These are phyloP conservation scores for Colossoma macropomum DNA, from an alignment of 2,113 vertebrate species.

Conservation along the genomic window DNA sequence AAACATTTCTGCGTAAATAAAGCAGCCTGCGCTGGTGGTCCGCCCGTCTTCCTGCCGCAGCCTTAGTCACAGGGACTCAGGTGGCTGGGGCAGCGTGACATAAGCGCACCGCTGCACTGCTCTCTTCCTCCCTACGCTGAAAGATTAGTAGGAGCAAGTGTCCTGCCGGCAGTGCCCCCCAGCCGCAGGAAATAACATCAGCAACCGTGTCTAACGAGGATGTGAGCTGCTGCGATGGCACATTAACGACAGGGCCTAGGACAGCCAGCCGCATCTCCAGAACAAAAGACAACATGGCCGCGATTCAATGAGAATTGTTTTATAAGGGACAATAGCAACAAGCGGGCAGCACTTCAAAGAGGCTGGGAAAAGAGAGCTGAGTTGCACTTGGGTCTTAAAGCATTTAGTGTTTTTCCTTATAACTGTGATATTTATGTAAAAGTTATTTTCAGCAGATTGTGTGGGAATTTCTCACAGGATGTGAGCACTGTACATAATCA, in stretches of 20 bases:
- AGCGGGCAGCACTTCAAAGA: constrained; percentile 64
- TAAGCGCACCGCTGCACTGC: constrained; percentile 36
- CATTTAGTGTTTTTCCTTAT: constrained; percentile 62
- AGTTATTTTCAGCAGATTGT: constrained; percentile 3
- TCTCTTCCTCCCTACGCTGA: constrained; percentile 61
- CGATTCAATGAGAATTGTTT: constrained; percentile 80
- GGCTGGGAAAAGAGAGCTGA: constrained; percentile 74
- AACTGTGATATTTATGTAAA: neutral
- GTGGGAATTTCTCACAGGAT: constrained; percentile 2
- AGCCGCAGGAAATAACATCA: constrained; percentile 75
- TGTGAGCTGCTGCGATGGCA: constrained; percentile 79
- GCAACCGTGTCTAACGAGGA: constrained; percentile 77
- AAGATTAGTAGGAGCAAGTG: constrained; percentile 63
- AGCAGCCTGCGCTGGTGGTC: constrained; percentile 37
- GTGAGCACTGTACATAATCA: neutral
- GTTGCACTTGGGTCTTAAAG: constrained; percentile 55
- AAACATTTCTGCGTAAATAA: neutral
- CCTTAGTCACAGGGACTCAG: constrained; percentile 41
- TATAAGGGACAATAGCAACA: constrained; percentile 72
- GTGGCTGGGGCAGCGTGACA: constrained; percentile 35
- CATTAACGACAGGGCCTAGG: constrained; percentile 78
- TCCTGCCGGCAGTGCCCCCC: constrained; percentile 51
- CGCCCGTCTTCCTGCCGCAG: constrained; percentile 39
- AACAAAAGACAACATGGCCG: constrained; percentile 69
- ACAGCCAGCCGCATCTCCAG: constrained; percentile 67